Conservation (phyloP, 2,888 invertebrate genomes). For the Pollenia griseotomentosa region DNA sequence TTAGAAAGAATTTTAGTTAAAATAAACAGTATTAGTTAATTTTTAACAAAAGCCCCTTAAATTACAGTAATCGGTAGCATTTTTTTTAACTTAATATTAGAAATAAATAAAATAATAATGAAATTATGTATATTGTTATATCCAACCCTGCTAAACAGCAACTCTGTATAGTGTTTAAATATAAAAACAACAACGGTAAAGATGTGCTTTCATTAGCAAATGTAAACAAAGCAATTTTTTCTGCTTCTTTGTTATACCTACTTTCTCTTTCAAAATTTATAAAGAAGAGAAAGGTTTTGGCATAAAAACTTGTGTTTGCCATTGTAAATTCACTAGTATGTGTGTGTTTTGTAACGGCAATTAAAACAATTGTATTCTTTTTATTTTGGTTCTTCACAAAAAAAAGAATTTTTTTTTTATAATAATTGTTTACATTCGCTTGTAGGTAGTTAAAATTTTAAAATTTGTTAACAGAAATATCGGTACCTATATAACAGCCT, state of each 20-base stretch:
- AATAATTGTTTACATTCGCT: no score
- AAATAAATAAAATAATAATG: not conserved
- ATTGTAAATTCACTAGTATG: no score
- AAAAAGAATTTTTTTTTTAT: no score
- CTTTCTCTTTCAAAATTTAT: not conserved
- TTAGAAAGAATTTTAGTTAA: slow-evolving; percentile 14
- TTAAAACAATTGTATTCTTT: no score
- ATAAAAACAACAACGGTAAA: not conserved
- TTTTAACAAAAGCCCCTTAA: slow-evolving; percentile 7
- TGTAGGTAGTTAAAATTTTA: no score
- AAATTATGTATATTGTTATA: slow-evolving; percentile 18
- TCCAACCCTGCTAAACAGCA: slow-evolving; percentile 19
- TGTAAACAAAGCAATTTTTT: not conserved
- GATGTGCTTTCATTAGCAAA: not conserved
- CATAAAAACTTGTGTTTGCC: no score
- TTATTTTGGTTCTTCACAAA: no score
- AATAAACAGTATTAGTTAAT: slow-evolving; percentile 55
- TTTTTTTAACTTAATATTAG: not conserved
- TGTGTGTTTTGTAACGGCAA: no score
- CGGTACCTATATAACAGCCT: no score
- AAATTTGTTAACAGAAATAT: no score
- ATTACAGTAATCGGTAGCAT: not conserved
- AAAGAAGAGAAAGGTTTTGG: no score
- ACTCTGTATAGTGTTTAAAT: slow-evolving; percentile 29
- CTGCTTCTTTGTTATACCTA: not conserved